phyloP scores from a whole-genome alignment of 1,140 invertebrate genomes.

The Leptopilina clavipes region DNA sequence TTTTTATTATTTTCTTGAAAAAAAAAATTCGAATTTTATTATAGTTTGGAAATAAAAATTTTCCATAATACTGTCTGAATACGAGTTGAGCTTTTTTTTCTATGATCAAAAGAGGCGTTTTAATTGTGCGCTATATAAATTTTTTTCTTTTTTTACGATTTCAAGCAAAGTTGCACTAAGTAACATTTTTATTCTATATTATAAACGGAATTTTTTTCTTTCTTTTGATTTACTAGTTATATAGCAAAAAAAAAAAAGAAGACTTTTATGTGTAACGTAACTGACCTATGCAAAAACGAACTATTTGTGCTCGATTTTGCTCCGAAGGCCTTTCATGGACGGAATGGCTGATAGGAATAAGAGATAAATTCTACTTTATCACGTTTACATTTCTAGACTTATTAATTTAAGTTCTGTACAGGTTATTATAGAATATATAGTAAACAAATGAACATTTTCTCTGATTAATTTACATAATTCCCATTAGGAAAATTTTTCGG shows the following conservation, averaged over 20 bases:
- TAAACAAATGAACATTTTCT: slow-evolving; percentile 5
- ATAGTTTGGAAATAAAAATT: neutral
- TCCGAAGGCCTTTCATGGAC: slow-evolving; percentile 68
- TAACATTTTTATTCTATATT: neutral
- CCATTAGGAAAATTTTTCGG: neutral
- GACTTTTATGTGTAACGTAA: slow-evolving; percentile 40
- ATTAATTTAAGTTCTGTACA: slow-evolving; percentile 12
- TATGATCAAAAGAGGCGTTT: too few species aligned
- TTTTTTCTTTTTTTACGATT: neutral
- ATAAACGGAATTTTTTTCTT: neutral
- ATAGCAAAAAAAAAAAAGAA: slow-evolving; percentile 11
- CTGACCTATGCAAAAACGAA: slow-evolving; percentile 62
- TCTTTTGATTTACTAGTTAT: neutral
- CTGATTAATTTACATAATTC: neutral
- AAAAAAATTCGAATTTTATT: neutral
- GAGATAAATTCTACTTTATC: slow-evolving; percentile 23
- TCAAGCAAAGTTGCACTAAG: neutral
- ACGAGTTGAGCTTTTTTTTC: neutral
- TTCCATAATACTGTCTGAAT: slow-evolving; percentile 18
- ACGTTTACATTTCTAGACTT: slow-evolving; percentile 10
- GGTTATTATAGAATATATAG: neutral
- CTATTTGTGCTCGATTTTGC: slow-evolving; percentile 46
- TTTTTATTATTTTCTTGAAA: too few species aligned
- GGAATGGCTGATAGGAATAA: slow-evolving; percentile 65
- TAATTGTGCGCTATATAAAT: too few species aligned